Evolutionary conservation across 1,140 invertebrate species (phyloP).

Genomic region (Eueides isabella): DNA sequence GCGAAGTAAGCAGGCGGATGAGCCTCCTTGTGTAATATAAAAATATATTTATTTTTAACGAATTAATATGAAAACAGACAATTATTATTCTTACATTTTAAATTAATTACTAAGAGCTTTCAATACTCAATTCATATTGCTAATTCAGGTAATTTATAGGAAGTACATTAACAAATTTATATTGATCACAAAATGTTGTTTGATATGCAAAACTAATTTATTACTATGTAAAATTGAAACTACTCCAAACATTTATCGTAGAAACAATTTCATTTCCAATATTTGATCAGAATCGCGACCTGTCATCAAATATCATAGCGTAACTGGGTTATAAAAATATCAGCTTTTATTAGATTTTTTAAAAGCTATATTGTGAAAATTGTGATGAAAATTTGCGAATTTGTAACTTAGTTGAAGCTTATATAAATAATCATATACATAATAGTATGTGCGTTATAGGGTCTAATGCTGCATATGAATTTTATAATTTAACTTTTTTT

Average conservation of each 20-base stretch:
- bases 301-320: slow-evolving; percentile 24
- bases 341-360: slow-evolving; percentile 2
- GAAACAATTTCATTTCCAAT: slow-evolving; percentile 20
- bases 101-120: neutral
- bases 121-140: neutral
- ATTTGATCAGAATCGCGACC: slow-evolving; percentile 24
- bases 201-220: slow-evolving; percentile 4
- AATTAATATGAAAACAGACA: neutral
- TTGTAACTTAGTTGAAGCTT: neutral
- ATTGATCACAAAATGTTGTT: neutral
- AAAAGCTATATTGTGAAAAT: neutral
- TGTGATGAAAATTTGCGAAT: neutral
- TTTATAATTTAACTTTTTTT: too few species aligned
- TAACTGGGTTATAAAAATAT: slow-evolving; percentile 15
- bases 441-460: too few species aligned
- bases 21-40: too few species aligned
- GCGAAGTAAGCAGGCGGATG: too few species aligned
- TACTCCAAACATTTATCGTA: slow-evolving; percentile 15
- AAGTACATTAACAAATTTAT: neutral
- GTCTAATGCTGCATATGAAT: too few species aligned
- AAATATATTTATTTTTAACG: too few species aligned
- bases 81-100: neutral
- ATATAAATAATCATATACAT: neutral
- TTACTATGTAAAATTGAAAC: slow-evolving; percentile 16
- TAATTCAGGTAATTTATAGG: neutral